Conservation (phyloP, 2,888 invertebrate species). For the Holacanthella duospinosa region DNA sequence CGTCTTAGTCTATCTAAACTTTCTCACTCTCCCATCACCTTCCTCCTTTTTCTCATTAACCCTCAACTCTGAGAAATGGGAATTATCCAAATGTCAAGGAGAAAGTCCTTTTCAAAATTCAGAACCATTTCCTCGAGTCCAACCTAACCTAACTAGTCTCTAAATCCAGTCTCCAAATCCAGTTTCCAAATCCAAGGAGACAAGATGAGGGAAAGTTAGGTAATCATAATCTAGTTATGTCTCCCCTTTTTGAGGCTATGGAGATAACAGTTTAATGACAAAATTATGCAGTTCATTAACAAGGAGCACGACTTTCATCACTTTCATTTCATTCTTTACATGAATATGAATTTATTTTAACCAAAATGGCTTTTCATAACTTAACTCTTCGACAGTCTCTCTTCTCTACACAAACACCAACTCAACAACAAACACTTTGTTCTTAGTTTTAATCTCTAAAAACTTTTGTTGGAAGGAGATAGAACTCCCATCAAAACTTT, state of each 20-base stretch:
- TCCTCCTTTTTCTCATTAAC: background rate
- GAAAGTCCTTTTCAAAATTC: too few species aligned
- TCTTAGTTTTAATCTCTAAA: background rate
- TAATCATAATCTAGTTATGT: conserved; percentile 20
- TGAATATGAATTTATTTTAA: background rate
- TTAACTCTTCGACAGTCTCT: too few species aligned
- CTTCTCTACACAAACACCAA: too few species aligned
- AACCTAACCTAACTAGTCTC: background rate
- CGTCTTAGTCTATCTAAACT: background rate
- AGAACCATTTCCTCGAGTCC: background rate
- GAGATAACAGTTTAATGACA: conserved; percentile 21
- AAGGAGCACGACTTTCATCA: background rate
- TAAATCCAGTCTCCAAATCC: too few species aligned
- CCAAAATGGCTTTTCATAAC: too few species aligned
- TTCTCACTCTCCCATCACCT: background rate
- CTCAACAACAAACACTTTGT: background rate
- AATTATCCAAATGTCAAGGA: too few species aligned
- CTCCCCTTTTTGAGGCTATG: conserved; percentile 10
- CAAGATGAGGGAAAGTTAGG: conserved; percentile 3
- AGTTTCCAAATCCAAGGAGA: too few species aligned
- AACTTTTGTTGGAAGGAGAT: background rate
- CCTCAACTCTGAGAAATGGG: too few species aligned
- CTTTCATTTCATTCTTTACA: background rate
- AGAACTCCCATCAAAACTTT: background rate
- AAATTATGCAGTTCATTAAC: conserved; percentile 24